Percentiles rank a stretch among this genome's conserved stretches.
Evolutionary conservation across 2,797 vertebrate species (phyloP).

Genomic region (Enteromius viviparus): DNA sequence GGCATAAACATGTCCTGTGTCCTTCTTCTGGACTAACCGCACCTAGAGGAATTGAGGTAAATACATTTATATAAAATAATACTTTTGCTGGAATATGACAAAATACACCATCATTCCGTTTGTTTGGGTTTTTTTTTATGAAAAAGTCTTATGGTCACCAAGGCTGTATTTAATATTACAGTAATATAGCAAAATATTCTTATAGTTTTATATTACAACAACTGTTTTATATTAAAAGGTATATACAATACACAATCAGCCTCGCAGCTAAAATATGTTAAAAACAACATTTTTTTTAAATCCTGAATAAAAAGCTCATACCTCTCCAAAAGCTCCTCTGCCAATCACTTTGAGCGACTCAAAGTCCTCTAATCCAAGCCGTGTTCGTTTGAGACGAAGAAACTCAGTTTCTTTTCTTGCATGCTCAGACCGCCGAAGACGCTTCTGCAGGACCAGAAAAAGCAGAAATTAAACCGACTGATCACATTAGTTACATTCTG

Average conservation of each 20-base stretch:
- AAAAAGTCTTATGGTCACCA: neutral
- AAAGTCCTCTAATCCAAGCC: conserved; percentile 96
- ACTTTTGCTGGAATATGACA: neutral
- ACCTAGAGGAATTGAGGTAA: conserved; percentile 76
- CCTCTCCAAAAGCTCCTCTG: conserved; percentile 97
- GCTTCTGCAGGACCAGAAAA: conserved; percentile 23
- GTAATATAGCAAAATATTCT: neutral
- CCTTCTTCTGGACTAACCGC: conserved; percentile 97
- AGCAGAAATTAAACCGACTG: neutral
- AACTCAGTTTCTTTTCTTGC: conserved; percentile 97
- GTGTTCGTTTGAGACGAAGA: conserved; percentile 94
- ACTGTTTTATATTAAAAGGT: neutral
- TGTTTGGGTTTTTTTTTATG: neutral
- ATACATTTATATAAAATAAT: neutral
- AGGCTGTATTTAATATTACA: neutral
- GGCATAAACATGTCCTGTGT: conserved; percentile 96
- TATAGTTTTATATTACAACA: neutral
- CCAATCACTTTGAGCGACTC: conserved; percentile 98
- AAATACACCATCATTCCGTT: neutral
- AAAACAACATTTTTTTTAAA: neutral
- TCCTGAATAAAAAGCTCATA: conserved; percentile 63
- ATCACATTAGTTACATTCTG: neutral
- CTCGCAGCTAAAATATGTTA: neutral
- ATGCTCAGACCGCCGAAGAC: conserved; percentile 86
- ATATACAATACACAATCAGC: neutral